Evolutionary conservation across 2,888 invertebrate species (phyloP), one percentile per base, ranked within the genome.

Genomic region (Lagria hirta): DNA sequence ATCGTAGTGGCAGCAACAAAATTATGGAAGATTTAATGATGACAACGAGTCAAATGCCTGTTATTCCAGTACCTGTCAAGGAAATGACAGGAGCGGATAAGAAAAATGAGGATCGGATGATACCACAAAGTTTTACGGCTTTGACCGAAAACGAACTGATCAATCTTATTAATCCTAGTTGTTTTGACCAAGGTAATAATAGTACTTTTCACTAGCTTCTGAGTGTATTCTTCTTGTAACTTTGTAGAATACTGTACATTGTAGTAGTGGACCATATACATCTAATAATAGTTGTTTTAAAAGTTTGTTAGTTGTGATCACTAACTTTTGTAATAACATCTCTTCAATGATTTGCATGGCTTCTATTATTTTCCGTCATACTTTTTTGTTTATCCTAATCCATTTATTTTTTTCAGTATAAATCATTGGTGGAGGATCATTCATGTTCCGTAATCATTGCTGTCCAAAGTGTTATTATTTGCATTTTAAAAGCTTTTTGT

Each of bases 131-230:
- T 28, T 78, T 91, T 56, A 85, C 87, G 5, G 82, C 85, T 60
- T 88, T 92, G 84, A 88, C 88, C 51, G 91, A 91, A 70, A 86
- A 86, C 71, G 91, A 92, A 73, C 78, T 92, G 57, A 80, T 92
- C 57, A 89, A 86, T 69, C 88, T 89, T 73, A 91, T 92, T 57
- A 90, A 91, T 75, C 88, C 91, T 33, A 87, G 85, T 76, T 88
- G 88, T 70, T 91, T 92, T 70, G 91, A 90, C 73, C 86, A 84
- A 77, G 81, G 84, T 84, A 77, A 70, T 57, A 60, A 38, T 45
- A 48, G 27, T 27, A 42, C 34, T 30, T 47, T 20, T 37, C 46
- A 38, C 32, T 47, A 49, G 34, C 40, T 44, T 36, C 24, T 29
- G 30, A 44, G 41, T 43, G 51, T n/a, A n/a, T 38, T 38, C 38